phyloP scores from a whole-genome alignment of 53 echinoderm and acorn worm species.

The Holothuria leucospilota region DNA sequence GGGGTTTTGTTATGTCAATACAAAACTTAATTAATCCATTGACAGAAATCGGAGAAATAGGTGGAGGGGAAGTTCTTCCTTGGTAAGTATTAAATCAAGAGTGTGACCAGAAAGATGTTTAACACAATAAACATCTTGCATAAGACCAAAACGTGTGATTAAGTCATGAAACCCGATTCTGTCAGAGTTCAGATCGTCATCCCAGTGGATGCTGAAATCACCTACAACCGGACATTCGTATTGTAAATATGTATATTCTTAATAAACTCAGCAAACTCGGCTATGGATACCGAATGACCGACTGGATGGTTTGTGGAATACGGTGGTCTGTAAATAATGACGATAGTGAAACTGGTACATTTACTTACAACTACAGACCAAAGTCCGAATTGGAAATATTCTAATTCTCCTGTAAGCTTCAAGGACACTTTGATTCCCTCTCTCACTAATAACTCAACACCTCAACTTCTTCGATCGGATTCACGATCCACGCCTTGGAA shows the following conservation, averaged over 20 bases:
- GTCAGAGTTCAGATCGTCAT: not conserved
- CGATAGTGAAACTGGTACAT: not conserved
- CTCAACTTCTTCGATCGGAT: not conserved
- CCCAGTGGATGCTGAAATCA: slow-evolving; percentile 20
- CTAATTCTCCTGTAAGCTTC: slow-evolving; percentile 9
- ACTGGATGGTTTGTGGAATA: too few species aligned
- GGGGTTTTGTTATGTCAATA: slow-evolving; percentile 25
- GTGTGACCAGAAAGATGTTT: slow-evolving; percentile 18
- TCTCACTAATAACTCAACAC: not conserved
- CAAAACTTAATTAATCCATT: slow-evolving; percentile 33
- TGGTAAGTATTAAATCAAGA: slow-evolving; percentile 16
- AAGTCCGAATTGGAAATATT: not conserved
- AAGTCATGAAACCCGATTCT: not conserved
- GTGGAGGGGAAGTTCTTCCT: slow-evolving; percentile 2
- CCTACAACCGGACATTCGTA: not conserved
- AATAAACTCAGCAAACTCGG: not conserved
- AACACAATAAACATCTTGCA: not conserved
- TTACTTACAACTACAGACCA: not conserved
- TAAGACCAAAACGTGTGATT: not conserved
- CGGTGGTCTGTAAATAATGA: too few species aligned
- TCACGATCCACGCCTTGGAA: not conserved
- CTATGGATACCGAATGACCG: too few species aligned
- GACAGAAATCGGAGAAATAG: slow-evolving; percentile 8
- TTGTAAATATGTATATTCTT: not conserved
- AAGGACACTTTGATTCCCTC: not conserved